Evolutionary conservation across 2,888 invertebrate genomes (phyloP), one percentile per base, ranked within the genome.

Genomic region (Pristionchus japonicus): DNA sequence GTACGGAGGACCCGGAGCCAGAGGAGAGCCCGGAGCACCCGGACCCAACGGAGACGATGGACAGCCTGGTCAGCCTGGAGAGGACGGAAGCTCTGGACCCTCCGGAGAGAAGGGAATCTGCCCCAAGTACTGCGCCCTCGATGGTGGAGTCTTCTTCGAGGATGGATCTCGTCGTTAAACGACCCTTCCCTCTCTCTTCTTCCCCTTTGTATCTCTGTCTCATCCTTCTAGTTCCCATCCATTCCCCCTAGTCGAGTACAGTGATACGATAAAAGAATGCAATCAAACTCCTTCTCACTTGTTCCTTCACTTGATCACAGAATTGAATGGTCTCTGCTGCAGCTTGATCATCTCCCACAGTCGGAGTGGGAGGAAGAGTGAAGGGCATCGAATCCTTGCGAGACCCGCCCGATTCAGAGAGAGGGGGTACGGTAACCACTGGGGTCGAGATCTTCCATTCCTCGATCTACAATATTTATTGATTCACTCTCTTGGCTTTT

Each of bases 221-320:
- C 77, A n/a, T 27, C 43, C 77, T 77, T 27, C 43, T 77, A 40
- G 77, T 74, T 34, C 40, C 23, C 34, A 67, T 77, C 43, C 9
- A 31, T 40, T n/a, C 77, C 43, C n/a, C n/a, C 43, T 77, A 77
- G 77, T 77, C 77, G 77, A 40, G 77, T 83, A 31, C 83, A 49
- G 57, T 37, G 23, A 83, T 83, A 52, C 34, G 52, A 83, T 83
- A 52, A 83, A 83, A 34, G 3, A n/a, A n/a, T 52, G 52, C 43
- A 43, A 77, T 43, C 37, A 43, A 82, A 49, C n/a, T n/a, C n/a
- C n/a, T 74, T 0, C 77, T 77, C 77, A 93, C 92, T 88, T 92
- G 92, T 67, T 94, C 93, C 43, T 91, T 90, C 80, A 94, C 89
- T 37, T 90, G 90, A 43, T 92, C 90, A 89, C 94, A 94, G 91